Evolutionary conservation across 2,113 vertebrate genomes (phyloP).

Genomic region (Circaetus gallicus): DNA sequence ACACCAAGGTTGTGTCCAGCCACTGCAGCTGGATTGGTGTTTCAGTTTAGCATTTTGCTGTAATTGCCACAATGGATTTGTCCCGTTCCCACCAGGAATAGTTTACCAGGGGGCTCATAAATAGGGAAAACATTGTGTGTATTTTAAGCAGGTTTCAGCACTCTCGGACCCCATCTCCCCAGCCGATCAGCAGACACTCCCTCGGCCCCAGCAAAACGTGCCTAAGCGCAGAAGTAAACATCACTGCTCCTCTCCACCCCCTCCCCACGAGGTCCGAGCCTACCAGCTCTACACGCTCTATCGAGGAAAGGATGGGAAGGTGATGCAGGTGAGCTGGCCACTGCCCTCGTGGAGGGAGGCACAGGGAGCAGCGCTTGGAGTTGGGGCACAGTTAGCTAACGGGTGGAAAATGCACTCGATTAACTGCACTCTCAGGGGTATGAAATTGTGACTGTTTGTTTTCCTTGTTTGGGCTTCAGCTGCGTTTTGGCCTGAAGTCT

Average conservation of each 20-base stretch:
- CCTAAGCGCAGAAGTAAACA: conserved; percentile 70
- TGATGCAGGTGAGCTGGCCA: conserved; percentile 86
- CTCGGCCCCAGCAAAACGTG: conserved; percentile 58
- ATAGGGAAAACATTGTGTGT: accelerated
- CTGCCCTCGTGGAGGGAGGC: neutral
- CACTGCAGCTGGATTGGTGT: neutral
- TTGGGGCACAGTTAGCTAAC: neutral
- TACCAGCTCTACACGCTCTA: conserved; percentile 97
- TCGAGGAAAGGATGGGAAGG: conserved; percentile 88
- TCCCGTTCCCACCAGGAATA: neutral
- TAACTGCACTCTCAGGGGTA: neutral
- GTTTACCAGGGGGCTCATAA: neutral
- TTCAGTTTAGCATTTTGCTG: neutral
- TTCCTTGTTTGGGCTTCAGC: neutral
- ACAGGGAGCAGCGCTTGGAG: neutral
- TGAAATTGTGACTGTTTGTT: neutral
- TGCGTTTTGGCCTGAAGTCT: neutral
- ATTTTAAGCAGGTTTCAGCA: conserved; percentile 75
- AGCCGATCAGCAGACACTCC: conserved; percentile 73
- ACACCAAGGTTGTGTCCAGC: neutral
- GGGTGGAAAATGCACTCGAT: accelerated
- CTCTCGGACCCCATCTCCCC: conserved; percentile 85
- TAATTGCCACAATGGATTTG: neutral
- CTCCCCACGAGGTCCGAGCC: conserved; percentile 90
- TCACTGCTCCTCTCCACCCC: conserved; percentile 70